Percentiles rank a stretch among this genome's conserved stretches.
Conservation (phyloP, 2,113 vertebrate genomes). For the Falcunculus frontatus region DNA sequence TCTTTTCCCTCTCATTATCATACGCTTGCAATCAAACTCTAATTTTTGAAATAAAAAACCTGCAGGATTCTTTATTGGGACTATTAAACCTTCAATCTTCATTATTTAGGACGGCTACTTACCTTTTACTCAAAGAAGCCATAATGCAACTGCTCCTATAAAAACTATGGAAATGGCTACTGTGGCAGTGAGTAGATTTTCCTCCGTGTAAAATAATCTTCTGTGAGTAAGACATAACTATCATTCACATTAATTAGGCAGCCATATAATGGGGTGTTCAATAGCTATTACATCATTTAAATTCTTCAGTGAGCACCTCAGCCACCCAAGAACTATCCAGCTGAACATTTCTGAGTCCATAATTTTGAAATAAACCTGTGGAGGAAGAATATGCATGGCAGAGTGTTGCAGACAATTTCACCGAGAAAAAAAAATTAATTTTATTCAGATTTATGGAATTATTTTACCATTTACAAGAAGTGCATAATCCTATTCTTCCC, state of each 20-base stretch:
- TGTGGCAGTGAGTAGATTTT: slow-evolving; percentile 57
- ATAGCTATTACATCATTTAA: slow-evolving; percentile 67
- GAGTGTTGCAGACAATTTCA: background rate
- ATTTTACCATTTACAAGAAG: background rate
- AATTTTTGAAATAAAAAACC: slow-evolving; percentile 68
- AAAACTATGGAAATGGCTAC: slow-evolving; percentile 60
- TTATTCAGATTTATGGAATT: slow-evolving; percentile 5
- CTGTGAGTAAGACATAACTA: slow-evolving; percentile 54
- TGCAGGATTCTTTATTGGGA: slow-evolving; percentile 51
- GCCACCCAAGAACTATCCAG: slow-evolving; percentile 49
- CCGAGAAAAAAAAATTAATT: background rate
- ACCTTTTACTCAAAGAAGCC: slow-evolving; percentile 61
- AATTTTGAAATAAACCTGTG: slow-evolving; percentile 61
- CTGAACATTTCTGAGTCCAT: slow-evolving; percentile 52
- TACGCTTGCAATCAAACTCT: slow-evolving; percentile 50
- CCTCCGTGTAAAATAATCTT: slow-evolving; percentile 63
- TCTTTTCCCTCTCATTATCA: slow-evolving; percentile 55
- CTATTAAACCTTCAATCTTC: slow-evolving; percentile 58
- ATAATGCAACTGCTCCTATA: slow-evolving; percentile 60
- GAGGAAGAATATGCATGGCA: background rate
- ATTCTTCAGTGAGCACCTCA: slow-evolving; percentile 54
- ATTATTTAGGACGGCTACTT: slow-evolving; percentile 62
- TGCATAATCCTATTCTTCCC: background rate
- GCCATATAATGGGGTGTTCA: slow-evolving; percentile 65
- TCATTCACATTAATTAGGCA: slow-evolving; percentile 75